Base-by-base conservation (phyloP, 2,113 vertebrate genomes). In the Trematocara macrostoma region DNA sequence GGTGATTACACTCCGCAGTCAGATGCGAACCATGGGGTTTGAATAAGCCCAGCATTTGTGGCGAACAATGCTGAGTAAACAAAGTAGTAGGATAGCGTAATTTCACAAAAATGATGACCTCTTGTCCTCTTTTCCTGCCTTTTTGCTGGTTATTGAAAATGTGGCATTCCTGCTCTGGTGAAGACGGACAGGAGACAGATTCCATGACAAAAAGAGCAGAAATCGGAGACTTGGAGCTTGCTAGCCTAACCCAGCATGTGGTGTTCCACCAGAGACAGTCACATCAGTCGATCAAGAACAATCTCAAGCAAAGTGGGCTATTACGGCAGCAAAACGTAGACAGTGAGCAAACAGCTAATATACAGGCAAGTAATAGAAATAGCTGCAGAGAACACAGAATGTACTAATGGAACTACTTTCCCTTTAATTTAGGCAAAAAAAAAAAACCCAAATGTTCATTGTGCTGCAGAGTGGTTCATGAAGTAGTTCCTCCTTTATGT, bases 11-110 rank as follows among this genome's bases (percentile, higher is more conserved):
- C 61, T 34, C 52, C 16, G 7, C 9, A 38, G 74, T 59, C 29
- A 81, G 83, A 92, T 89, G 74, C 31, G 82, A 90, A 85, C 20
- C 91, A 88, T 83, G 69, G 31, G 85, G 12, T 90, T 90, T 81
- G 57, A 78, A 87, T 83, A 53, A 67, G 31, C 23, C n/a, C 42
- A n/a, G 79, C 52, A 20, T 20, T 59, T 14, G n/a, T 16, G 38
- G 26, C 11, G 11, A 82, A 80, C 83, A 26, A 42, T 34, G 8
- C 40, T 26, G 23, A 57, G 34, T 12, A 52, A 67, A 38, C 12
- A 23, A 18, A n/a, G 26, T 29, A 61, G 20, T 56, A 5, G 18
- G 23, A 42, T 8, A 47, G 23, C 11, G 3, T 23, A 18, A 49
- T 64, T 64, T n/a, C 7, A 2, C 42, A 64, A 31, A 18, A 49